A percentile compares a stretch with the other conserved stretches of the same genome.
phyloP scores from a whole-genome alignment of 2,113 vertebrate species.

The Clupea harengus region DNA sequence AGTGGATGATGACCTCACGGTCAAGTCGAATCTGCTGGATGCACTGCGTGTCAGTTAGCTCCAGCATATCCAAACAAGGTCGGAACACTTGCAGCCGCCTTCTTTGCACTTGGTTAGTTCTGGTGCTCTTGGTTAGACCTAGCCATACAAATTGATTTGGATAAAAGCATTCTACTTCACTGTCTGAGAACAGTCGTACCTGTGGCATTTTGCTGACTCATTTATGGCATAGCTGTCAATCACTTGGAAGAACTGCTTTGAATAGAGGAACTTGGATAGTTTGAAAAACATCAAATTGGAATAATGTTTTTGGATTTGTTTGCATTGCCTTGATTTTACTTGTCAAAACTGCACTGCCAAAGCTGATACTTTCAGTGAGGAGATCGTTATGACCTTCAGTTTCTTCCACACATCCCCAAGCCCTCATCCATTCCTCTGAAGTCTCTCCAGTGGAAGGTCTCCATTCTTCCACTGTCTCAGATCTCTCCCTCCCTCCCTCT shows the following conservation, averaged over 20 bases:
- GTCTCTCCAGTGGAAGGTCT: neutral
- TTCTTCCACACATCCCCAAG: neutral
- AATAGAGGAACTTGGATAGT: neutral
- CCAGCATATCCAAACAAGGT: no score
- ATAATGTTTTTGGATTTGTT: neutral
- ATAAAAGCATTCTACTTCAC: no score
- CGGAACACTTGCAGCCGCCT: no score
- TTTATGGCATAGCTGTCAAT: neutral
- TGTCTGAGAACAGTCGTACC: no score
- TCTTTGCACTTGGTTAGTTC: no score
- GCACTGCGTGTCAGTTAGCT: no score
- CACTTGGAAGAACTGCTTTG: neutral
- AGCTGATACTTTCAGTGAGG: neutral
- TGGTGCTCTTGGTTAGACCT: no score
- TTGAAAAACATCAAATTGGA: neutral
- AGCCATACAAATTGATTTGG: no score
- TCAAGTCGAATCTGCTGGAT: no score
- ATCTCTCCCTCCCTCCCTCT: neutral
- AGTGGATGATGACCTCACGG: no score
- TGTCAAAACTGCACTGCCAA: neutral
- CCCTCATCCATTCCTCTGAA: neutral
- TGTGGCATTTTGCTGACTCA: no score
- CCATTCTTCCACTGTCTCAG: neutral
- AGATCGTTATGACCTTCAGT: neutral
- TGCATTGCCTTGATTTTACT: neutral